Base-by-base conservation (phyloP, 2,113 vertebrate genomes). In the Perca schrenkii region DNA sequence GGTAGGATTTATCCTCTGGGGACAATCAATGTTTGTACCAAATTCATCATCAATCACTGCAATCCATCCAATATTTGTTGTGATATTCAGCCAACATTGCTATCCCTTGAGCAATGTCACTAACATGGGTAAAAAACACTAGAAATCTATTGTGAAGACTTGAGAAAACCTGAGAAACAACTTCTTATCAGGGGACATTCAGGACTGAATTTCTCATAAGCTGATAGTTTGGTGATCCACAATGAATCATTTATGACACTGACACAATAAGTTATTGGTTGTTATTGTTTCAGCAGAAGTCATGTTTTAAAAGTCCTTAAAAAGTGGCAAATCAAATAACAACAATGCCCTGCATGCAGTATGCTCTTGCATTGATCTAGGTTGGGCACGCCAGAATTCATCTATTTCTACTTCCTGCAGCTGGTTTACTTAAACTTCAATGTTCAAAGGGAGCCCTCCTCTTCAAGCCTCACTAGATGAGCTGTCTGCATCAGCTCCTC, bases 401-500 rank as follows among this genome's bases (percentile, higher is more conserved):
- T 61, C 46, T 78, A 15, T 7, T 53, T 56, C 36, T 40, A 47
- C 69, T 66, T 17, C 19, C 77, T 71, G 60, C 16, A 25, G 16
- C 56, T 50, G 7, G 3, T 40, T 61, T n/a, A 36, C 49, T 62
- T 36, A 21, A 49, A 58, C 21, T 54, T 67, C 34, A 49, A 21
- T 54, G 50, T 40, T 15, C 13, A 61, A 31, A 34, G 61, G 6
- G 0, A 57, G 28, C n/a, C 50, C 10, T 72, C 16, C 56, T 78
- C 8, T n/a, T 68, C 43, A n/a, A 14, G 11, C 25, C 69, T 71
- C 19, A 4, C 15, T 12, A 36, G n/a, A 50, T 15, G 1, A 52
- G 25, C 54, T 8, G 71, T 52, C 53, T 76, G 67, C 52, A 0
- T 28, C 66, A 60, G 74, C 79, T 61, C 83, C 91, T 66, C 85